These are phyloP conservation scores for Phainopepla nitens DNA, from an alignment of 2,113 vertebrate species.

Conservation along the genomic window DNA sequence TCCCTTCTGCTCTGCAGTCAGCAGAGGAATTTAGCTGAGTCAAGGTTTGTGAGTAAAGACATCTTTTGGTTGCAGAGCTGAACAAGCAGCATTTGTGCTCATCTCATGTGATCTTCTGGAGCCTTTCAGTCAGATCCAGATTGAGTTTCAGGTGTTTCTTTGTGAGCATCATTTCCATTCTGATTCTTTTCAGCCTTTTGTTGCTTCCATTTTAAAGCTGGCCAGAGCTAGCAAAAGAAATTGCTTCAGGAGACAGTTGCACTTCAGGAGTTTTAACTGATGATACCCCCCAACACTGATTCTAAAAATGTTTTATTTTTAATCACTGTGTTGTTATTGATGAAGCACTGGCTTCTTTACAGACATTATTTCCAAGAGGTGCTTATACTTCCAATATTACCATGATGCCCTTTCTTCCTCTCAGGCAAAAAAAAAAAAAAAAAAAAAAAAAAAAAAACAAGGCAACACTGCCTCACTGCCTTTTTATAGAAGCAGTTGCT, in stretches of 20 bases:
- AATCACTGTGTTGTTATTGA: not conserved
- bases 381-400: not conserved
- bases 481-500: not conserved
- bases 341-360: not conserved
- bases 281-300: not conserved
- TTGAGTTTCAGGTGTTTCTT: not conserved
- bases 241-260: not conserved
- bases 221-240: not conserved
- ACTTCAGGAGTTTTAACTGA: not conserved
- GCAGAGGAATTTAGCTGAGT: not conserved
- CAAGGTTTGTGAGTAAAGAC: not conserved
- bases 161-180: not conserved
- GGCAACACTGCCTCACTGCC: not conserved
- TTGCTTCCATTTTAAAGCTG: not conserved
- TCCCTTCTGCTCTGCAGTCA: not conserved
- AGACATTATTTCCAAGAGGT: not conserved
- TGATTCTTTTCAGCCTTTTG: not conserved
- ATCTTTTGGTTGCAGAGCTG: not conserved
- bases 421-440: not conserved
- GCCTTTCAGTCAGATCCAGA: not conserved
- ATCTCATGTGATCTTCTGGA: not conserved
- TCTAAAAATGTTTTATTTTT: not conserved
- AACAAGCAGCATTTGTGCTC: not conserved
- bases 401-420: not conserved
- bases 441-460: not conserved